These are phyloP conservation scores for Adelognathus sp. DNA, from an alignment of 2,888 invertebrate genomes.

Conservation along the genomic window DNA sequence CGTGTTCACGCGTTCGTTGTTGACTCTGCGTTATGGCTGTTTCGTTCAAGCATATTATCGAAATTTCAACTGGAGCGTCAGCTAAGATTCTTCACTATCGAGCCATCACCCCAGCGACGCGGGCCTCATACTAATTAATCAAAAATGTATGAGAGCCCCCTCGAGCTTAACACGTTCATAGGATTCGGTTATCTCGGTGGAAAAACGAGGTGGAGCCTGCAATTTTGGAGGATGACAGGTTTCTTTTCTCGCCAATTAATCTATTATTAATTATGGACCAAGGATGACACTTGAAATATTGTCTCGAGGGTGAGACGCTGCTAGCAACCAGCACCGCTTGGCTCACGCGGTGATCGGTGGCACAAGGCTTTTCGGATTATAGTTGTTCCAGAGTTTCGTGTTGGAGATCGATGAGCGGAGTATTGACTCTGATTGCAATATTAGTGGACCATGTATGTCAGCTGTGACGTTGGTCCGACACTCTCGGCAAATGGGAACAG, in stretches of 20 bases:
- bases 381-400: not conserved
- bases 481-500: constrained; percentile 1
- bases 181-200: constrained; percentile 36
- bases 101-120: constrained; percentile 38
- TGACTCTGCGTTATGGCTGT: not conserved
- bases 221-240: constrained; percentile 74
- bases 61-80: not conserved
- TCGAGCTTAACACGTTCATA: constrained; percentile 26
- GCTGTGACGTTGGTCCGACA: constrained; percentile 34
- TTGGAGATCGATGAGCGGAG: constrained; percentile 3
- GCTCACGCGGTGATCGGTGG: constrained; percentile 1
- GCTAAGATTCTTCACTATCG: constrained; percentile 36
- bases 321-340: not conserved
- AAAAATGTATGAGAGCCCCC: constrained; percentile 72
- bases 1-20: not conserved
- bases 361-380: constrained; percentile 27
- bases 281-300: constrained; percentile 75
- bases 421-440: constrained; percentile 58
- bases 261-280: constrained; percentile 75
- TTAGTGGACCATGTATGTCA: constrained; percentile 57
- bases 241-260: constrained; percentile 79
- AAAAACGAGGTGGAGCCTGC: constrained; percentile 63
- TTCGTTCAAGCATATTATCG: not conserved
- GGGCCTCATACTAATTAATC: constrained; percentile 74
- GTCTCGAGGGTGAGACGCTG: constrained; percentile 44